Base-by-base conservation (phyloP, 1,140 invertebrate genomes). In the Drosophila tani region DNA sequence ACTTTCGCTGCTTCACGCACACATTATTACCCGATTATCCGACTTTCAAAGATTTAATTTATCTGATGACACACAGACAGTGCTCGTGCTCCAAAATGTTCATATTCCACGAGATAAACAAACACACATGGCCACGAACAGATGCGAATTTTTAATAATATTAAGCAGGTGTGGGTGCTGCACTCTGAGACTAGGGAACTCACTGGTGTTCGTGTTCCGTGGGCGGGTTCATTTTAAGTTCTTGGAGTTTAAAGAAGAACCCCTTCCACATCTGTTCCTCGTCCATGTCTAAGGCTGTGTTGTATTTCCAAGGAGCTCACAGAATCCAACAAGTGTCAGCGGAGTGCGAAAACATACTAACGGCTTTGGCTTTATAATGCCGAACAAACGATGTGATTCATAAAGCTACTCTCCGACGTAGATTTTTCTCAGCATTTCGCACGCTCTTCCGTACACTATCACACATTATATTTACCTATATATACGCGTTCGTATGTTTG, bases 211-310 rank as follows among this genome's bases (percentile, higher is more conserved):
- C 95, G 75, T 95, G 95, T 27, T 94, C 94, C 70, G 94, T 93
- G 66, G 94, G 93, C 38, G 94, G 94, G 58, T 94, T 79, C 40
- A 94, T 94, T 92, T 95, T 94, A 24, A 94, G 88, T 66, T 95
- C 93, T 66, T 95, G 94, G 41, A 95, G 75, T 65, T 95, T 95
- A 19, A 94, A 92, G 71, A 95, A 96, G 81, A 95, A 95, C 58
- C 93, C 93, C 93, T 95, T 95, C 96, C 96, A 96, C 95, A 96
- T 96, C 2, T 93, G 93, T 88, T 96, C 95, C 91, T 96, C 95
- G 64, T 91, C 82, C 90, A 91, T 91, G 51, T 51, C 65, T 73
- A 9, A 17, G 41, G 14, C 45, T 47, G 35, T 35, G 21, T 32
- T 32, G 24, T 24, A n/a, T 58, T 32, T 49, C 9, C n/a, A 21